Percentiles rank a stretch among this genome's conserved stretches.
These are phyloP conservation scores for Sarcophaga caerulescens DNA, from an alignment of 2,888 invertebrate species.

Conservation along the genomic window DNA sequence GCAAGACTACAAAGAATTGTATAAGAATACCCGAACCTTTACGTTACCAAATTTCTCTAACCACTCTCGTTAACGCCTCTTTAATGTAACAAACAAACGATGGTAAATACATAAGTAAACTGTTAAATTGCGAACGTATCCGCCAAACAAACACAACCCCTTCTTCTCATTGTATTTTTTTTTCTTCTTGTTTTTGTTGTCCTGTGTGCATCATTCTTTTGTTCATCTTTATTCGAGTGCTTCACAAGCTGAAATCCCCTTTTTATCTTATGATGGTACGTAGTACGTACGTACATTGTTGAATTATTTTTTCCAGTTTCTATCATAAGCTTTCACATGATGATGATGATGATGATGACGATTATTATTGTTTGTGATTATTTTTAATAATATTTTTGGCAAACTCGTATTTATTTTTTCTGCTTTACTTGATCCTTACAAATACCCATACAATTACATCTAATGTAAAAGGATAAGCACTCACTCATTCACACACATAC, in stretches of 20 bases:
- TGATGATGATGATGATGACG: conserved; percentile 64
- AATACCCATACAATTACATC: conserved; percentile 10
- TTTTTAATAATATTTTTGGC: conserved; percentile 63
- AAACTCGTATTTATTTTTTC: conserved; percentile 38
- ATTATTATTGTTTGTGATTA: too few relatives aligned
- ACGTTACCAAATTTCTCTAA: conserved; percentile 7
- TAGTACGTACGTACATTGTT: conserved; percentile 15
- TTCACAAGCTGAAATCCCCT: conserved; percentile 23
- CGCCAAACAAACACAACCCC: conserved; percentile 47
- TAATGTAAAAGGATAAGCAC: conserved; percentile 10
- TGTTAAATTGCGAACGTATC: neutral
- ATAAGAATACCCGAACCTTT: neutral
- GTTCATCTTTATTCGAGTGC: neutral
- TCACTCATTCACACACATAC: neutral
- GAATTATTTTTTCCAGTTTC: conserved; percentile 25
- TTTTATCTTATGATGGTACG: neutral
- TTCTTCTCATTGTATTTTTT: neutral
- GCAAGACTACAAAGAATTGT: neutral
- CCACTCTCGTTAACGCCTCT: conserved; percentile 30
- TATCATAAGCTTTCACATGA: conserved; percentile 60
- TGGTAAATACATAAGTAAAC: neutral
- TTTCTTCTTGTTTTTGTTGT: too few relatives aligned
- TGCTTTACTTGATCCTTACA: conserved; percentile 30
- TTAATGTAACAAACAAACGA: neutral
- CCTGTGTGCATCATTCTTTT: neutral